These are phyloP conservation scores for Podarcis raffonei DNA, from an alignment of 2,113 vertebrate species.

Conservation along the genomic window DNA sequence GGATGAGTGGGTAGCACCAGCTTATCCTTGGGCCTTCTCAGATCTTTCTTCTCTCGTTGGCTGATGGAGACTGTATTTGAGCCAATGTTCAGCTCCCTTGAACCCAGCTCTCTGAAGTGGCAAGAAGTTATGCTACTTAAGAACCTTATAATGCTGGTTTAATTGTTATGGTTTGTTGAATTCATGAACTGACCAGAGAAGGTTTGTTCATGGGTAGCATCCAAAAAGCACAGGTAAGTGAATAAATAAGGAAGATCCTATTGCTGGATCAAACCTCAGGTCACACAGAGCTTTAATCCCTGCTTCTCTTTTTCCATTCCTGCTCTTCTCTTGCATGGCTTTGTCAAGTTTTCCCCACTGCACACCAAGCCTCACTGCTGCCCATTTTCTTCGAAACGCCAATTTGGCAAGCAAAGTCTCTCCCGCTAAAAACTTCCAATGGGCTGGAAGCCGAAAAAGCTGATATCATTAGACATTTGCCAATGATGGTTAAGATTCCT, in stretches of 20 bases:
- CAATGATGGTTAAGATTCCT: slow-evolving; percentile 19
- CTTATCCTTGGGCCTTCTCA: background rate
- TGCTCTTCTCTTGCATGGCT: background rate
- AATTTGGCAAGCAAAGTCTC: background rate
- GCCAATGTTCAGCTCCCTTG: background rate
- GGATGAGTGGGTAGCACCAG: background rate
- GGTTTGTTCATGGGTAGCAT: too few species aligned
- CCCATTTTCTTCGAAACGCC: background rate
- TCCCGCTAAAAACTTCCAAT: background rate
- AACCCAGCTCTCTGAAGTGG: background rate
- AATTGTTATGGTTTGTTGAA: too few species aligned
- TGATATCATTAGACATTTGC: background rate
- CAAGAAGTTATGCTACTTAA: background rate
- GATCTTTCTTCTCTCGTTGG: background rate
- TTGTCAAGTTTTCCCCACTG: too few species aligned
- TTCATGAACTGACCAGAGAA: too few species aligned
- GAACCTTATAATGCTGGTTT: background rate
- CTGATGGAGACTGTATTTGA: too few species aligned
- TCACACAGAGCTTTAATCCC: background rate
- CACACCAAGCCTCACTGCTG: background rate
- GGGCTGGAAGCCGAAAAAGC: background rate
- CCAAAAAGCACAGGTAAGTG: too few species aligned
- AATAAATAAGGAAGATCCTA: background rate
- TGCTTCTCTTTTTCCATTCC: background rate
- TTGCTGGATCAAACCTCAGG: background rate